Evolutionary conservation across 2,888 invertebrate species (phyloP), one percentile per base, ranked within the genome.

Genomic region (Thereva unica): DNA sequence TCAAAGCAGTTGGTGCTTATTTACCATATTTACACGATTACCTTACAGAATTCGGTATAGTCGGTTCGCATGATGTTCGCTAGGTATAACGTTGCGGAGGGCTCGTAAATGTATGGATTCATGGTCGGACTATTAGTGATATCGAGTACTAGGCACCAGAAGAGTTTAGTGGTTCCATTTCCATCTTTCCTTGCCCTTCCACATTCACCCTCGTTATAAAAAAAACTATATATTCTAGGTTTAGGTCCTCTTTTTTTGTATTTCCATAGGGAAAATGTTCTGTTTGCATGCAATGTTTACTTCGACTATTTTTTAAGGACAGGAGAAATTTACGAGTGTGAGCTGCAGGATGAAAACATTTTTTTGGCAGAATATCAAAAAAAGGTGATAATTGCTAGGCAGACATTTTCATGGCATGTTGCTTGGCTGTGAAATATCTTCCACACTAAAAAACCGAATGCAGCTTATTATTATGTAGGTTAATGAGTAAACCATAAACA

Each of bases 341-440:
- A 7, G n/a, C 7, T 7, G n/a, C 7, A 42, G n/a, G n/a, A 42
- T 7, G 42, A 12, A 7, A 50, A 6, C 7, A 23, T 12, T 50
- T 50, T 47, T 50, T 50, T 50, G 50, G 50, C 47, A 47, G 12
- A 47, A 6, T 47, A 47, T 47, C 47, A 47, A n/a, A 7, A 47
- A 47, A 47, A 12, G 47, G n/a, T 12, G 47, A 47, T 47, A 47
- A 47, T n/a, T n/a, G n/a, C 47, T 7, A 12, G n/a, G n/a, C 10
- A 12, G n/a, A 12, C 47, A 23, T 23, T 23, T 23, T 23, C 23
- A 23, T 23, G 23, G 23, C 23, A 23, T 23, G 23, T 23, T 23
- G 23, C 23, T 23, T 23, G 23, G 23, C 23, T 23, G 23, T 23
- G 23, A 23, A 23, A 23, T 23, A 23, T 23, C 23, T 23, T 23